Evolutionary conservation across 1,140 invertebrate genomes (phyloP).

Genomic region (Drosophila micromelanica): DNA sequence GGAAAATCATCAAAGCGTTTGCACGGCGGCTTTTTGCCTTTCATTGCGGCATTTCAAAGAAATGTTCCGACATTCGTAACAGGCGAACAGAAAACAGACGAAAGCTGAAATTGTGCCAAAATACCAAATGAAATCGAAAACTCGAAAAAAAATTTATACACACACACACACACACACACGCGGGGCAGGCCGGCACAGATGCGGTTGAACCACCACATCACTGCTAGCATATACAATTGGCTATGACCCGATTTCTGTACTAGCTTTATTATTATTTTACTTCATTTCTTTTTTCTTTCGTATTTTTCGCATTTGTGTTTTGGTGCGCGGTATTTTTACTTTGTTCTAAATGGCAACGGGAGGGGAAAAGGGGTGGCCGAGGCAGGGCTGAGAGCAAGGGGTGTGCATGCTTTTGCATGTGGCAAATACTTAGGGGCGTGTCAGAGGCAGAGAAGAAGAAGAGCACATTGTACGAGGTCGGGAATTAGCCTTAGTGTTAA

Average conservation of each 20-base stretch:
- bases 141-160: slow-evolving; percentile 40
- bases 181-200: slow-evolving; percentile 15
- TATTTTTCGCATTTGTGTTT: slow-evolving; percentile 18
- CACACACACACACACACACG: slow-evolving; percentile 32
- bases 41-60: slow-evolving; percentile 79
- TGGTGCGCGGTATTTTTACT: slow-evolving; percentile 15
- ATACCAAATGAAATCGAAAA: slow-evolving; percentile 72
- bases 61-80: slow-evolving; percentile 77
- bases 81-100: slow-evolving; percentile 70
- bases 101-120: slow-evolving; percentile 74
- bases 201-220: slow-evolving; percentile 39
- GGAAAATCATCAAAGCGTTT: slow-evolving; percentile 80
- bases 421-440: slow-evolving; percentile 27
- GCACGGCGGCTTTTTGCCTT: slow-evolving; percentile 74
- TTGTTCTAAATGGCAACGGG: slow-evolving; percentile 11
- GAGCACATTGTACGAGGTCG: slow-evolving; percentile 34
- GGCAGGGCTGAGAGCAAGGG: not conserved
- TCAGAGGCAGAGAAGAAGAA: slow-evolving; percentile 9
- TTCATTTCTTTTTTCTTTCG: slow-evolving; percentile 18
- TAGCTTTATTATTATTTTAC: slow-evolving; percentile 49
- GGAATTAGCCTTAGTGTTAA: not conserved
- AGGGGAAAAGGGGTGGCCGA: not conserved
- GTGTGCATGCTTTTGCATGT: not conserved
- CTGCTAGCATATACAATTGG: slow-evolving; percentile 70
- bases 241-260: slow-evolving; percentile 76